Conservation (phyloP, 2,113 vertebrate genomes). For the Rousettus leschenaultii region DNA sequence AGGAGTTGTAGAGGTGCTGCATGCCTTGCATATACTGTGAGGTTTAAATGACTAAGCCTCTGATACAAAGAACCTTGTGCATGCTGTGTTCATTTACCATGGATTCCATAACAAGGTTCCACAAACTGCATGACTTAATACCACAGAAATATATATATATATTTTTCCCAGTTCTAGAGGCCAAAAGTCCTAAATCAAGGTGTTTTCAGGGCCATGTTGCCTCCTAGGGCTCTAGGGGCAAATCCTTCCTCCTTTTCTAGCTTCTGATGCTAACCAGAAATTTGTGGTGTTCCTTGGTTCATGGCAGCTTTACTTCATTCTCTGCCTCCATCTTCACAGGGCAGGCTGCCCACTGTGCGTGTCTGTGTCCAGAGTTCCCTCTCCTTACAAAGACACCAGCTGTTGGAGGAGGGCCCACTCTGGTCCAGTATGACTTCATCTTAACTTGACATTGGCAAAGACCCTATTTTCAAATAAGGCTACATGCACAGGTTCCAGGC, state of each 20-base stretch:
- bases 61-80: neutral
- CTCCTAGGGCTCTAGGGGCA: neutral
- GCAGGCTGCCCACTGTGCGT: neutral
- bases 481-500: neutral
- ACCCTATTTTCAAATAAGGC: neutral
- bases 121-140: neutral
- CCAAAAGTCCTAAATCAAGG: neutral
- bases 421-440: neutral
- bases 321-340: neutral
- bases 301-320: neutral
- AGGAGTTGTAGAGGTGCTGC: accelerated
- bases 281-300: neutral
- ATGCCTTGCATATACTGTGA: neutral
- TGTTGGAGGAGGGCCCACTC: neutral
- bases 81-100: neutral
- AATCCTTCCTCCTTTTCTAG: too few relatives aligned
- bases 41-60: neutral
- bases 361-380: too few relatives aligned
- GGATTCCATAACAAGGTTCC: neutral
- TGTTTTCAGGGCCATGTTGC: neutral
- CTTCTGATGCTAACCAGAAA: neutral
- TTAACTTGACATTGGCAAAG: neutral
- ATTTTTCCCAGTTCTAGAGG: too few relatives aligned
- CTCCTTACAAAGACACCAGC: neutral
- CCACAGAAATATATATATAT: neutral